A percentile compares a stretch with the other conserved stretches of the same genome.
phyloP scores from a whole-genome alignment of 2,113 vertebrate genomes.

The Chauna torquata region DNA sequence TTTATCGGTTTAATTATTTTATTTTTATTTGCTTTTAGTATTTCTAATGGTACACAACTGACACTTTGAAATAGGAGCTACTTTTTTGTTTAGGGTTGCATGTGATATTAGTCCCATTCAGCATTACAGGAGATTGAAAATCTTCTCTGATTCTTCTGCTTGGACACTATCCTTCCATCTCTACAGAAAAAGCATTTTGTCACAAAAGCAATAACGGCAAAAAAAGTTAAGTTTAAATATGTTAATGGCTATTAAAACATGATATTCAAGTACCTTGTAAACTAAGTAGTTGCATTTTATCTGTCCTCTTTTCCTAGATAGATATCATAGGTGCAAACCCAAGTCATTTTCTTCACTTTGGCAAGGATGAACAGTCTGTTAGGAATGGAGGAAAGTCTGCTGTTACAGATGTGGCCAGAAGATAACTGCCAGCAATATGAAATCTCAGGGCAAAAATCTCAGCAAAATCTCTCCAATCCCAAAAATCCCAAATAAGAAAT shows the following conservation, averaged over 20 bases:
- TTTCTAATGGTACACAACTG: neutral
- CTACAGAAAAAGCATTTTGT: neutral
- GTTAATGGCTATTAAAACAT: neutral
- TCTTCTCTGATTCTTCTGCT: neutral
- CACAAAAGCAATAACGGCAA: neutral
- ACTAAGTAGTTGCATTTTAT: neutral
- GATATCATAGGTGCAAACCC: neutral
- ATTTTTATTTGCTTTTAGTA: neutral
- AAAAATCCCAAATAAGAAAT: neutral
- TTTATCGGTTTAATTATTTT: constrained; percentile 22
- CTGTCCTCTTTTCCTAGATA: neutral
- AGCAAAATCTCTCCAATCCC: neutral
- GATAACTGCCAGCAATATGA: neutral
- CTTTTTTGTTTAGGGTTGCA: neutral
- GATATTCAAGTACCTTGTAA: neutral
- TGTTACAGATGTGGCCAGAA: neutral
- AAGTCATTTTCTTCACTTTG: neutral
- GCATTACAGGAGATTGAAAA: neutral
- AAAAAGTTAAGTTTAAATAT: neutral
- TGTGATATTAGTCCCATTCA: neutral
- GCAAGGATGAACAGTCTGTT: neutral
- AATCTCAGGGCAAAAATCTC: neutral
- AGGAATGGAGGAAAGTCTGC: neutral
- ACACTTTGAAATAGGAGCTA: neutral
- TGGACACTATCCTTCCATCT: neutral